Conservation (phyloP, 2,888 invertebrate species). For the Drosophila birchii region DNA sequence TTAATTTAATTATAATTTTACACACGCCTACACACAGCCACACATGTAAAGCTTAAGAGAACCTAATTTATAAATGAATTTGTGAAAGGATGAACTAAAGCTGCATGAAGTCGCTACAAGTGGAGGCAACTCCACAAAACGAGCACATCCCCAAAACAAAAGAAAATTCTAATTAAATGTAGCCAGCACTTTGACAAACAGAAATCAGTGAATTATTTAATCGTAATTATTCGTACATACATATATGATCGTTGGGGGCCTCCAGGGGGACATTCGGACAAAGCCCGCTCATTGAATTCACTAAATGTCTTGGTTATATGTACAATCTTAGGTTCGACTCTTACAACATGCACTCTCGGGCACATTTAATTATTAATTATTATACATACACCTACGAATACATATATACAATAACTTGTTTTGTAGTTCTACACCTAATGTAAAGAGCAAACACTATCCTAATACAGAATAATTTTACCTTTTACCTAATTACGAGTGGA, state of each 20-base stretch:
- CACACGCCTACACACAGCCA: conserved; percentile 40
- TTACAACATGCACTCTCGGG: conserved; percentile 24
- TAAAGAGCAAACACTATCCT: conserved; percentile 50
- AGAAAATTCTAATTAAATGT: conserved; percentile 34
- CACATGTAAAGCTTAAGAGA: conserved; percentile 52
- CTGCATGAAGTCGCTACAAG: conserved; percentile 25
- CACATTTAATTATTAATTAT: conserved; percentile 34
- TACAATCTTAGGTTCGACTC: conserved; percentile 18
- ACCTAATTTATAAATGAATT: conserved; percentile 64
- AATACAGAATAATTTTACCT: conserved; percentile 65
- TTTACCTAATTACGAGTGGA: conserved; percentile 55
- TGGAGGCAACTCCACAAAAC: conserved; percentile 16
- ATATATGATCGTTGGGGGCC: conserved; percentile 4
- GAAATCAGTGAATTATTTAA: conserved; percentile 71
- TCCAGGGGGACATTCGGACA: neutral
- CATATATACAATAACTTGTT: conserved; percentile 61
- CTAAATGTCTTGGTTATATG: conserved; percentile 17
- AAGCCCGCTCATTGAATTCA: conserved; percentile 7
- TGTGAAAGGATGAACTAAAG: conserved; percentile 25
- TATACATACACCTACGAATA: conserved; percentile 29
- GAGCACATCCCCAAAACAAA: conserved; percentile 9
- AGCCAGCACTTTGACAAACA: conserved; percentile 51
- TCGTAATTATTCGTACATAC: conserved; percentile 39
- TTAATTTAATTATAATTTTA: conserved; percentile 56
- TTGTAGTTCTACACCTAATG: conserved; percentile 70